Evolutionary conservation across 2,888 invertebrate genomes (phyloP), one percentile per base, ranked within the genome.

Genomic region (Acleris laterana): DNA sequence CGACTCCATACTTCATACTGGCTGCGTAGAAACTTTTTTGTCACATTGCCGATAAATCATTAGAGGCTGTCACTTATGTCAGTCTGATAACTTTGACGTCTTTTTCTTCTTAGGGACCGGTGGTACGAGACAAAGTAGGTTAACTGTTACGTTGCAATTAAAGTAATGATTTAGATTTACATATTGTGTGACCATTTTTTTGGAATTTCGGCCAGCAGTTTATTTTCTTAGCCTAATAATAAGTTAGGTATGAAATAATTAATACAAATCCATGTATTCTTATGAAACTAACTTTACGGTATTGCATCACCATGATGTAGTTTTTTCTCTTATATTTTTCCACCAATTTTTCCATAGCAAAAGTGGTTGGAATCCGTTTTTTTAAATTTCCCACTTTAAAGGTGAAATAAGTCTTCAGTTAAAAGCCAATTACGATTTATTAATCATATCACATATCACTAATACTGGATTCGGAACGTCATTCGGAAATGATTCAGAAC

Each of bases 31-130:
- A 70, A 70, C 72, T 65, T 76, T 72, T 66, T 70, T 71, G 62
- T 70, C 73, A 81, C 80, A 73, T 79, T 77, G 75, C 72, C 53
- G 50, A 79, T 78, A 80, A 72, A 82, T 79, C 75, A 78, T 73
- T 78, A 70, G 70, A 70, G 68, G 69, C 72, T 80, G 78, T 80
- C 80, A 76, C 66, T 58, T 70, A 70, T 82, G 81, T 78, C 79
- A 70, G 44, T 57, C 17, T 51, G 56, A 57, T 66, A 61, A 62
- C 56, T 42, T 51, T 66, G 66, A 66, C 62, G 46, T 66, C 66
- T 66, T 62, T 66, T 62, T 62, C 56, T 62, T 46, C 38, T 48
- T 52, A 52, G 38, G 38, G 48, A 62, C 62, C 46, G 52, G 62
- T 66, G 55, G 44, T 11, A 50, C 63, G 44, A 50, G 44, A 25